These are phyloP conservation scores for Holothuria leucospilota DNA, from an alignment of 53 echinoderm and acorn worm species.

Conservation along the genomic window DNA sequence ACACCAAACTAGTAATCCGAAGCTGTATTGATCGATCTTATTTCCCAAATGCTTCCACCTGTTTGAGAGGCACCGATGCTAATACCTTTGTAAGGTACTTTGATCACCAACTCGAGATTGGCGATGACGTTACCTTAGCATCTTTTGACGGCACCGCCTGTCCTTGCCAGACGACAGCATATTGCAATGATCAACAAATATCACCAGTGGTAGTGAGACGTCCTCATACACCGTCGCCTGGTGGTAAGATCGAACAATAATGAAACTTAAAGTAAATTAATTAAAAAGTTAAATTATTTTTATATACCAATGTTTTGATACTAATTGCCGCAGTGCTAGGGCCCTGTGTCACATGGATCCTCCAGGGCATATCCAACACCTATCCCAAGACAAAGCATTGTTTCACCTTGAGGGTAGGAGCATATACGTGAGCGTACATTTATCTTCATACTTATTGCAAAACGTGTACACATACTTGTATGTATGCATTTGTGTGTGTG, in stretches of 20 bases:
- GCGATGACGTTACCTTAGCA: neutral
- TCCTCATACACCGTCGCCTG: slow-evolving; percentile 21
- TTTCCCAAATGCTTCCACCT: neutral
- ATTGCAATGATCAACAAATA: neutral
- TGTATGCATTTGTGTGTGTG: too few relatives aligned
- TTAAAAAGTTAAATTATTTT: too few relatives aligned
- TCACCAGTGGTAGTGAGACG: slow-evolving; percentile 10
- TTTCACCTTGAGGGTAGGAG: too few relatives aligned
- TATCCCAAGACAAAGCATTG: too few relatives aligned
- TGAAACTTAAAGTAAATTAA: too few relatives aligned
- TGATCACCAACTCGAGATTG: neutral
- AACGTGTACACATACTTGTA: too few relatives aligned
- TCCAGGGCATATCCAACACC: too few relatives aligned
- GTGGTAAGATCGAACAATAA: neutral
- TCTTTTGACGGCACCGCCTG: slow-evolving; percentile 29
- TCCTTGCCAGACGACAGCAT: neutral
- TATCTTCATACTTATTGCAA: too few relatives aligned
- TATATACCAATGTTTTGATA: too few relatives aligned
- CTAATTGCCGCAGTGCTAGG: too few relatives aligned
- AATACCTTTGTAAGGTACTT: neutral
- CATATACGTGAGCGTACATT: too few relatives aligned
- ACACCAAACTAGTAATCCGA: neutral
- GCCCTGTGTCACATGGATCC: too few relatives aligned
- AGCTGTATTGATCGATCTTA: neutral
- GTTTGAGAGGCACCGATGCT: neutral